Base-by-base conservation (phyloP, 2,113 vertebrate species). In the Riparia riparia region DNA sequence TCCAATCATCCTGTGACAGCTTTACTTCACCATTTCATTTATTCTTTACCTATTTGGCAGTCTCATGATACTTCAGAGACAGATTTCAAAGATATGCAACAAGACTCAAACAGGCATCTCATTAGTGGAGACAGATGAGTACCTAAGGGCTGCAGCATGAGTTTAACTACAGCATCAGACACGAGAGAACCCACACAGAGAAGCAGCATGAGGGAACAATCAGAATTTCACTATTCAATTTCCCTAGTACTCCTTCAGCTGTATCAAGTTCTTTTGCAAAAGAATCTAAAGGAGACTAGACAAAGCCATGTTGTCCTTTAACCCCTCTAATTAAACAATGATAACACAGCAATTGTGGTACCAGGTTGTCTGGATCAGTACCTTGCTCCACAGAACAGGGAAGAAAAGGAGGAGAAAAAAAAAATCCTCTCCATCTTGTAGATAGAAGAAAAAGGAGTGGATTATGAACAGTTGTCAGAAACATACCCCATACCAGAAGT, bases 381-480 rank as follows among this genome's bases (percentile, higher is more conserved):
- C 20, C 10, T 57, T 26, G 20, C 31, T 56, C 39, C 31, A 77
- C 39, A 47, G 26, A 92, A 63, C 6, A 74, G 3, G 12, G 25
- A 71, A 65, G 24, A 31, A n/a, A 66, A 7, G 21, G 1, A 53
- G 4, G n/a, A 29, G 5, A 2, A 25, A 42, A 63, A 50, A 39
- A 26, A 71, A 60, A 39, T 7, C 32, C 34, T 31, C 41, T 63
- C 42, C 31, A 41, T 71, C 20, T 51, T 54, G 58, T 37, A 32
- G 39, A 42, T 1, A 32, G 58, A 92, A 88, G 79, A 54, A 90
- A 68, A 86, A 80, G 20, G 6, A 90, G 32, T 17, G 32, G 66
- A 90, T 90, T 90, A 89, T 2, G 13, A 93, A 51, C 76, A 96
- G 89, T 91, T 93, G 89, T 90, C 79, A 96, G 87, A 85, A 95